phyloP scores from a whole-genome alignment of 2,113 vertebrate species.

The Callopanchax toddi region DNA sequence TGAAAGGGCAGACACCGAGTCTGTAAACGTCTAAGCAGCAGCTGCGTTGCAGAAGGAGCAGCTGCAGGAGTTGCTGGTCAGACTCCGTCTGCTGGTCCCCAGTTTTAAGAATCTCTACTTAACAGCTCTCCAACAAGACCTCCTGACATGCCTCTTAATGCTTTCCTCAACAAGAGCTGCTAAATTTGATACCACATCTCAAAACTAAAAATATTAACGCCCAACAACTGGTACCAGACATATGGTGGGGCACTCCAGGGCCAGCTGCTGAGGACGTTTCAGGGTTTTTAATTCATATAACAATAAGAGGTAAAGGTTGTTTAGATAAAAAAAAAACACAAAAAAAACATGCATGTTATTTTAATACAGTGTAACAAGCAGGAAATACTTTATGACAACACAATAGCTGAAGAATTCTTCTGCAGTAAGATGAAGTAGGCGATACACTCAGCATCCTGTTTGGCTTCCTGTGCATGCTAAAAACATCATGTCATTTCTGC shows the following conservation, averaged over 20 bases:
- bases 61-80: conserved; percentile 61
- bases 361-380: not conserved
- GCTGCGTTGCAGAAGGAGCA: conserved; percentile 68
- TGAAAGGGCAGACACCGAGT: conserved; percentile 36
- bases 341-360: not conserved
- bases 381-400: not conserved
- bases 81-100: conserved; percentile 41
- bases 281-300: conserved; percentile 34
- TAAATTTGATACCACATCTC: conserved; percentile 74
- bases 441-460: conserved; percentile 74
- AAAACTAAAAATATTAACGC: conserved; percentile 75
- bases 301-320: conserved; percentile 20
- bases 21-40: conserved; percentile 41
- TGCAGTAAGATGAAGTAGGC: conserved; percentile 43
- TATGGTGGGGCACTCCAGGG: conserved; percentile 38
- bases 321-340: not conserved
- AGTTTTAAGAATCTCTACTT: conserved; percentile 36
- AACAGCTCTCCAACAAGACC: conserved; percentile 29
- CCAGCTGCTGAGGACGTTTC: conserved; percentile 56
- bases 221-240: conserved; percentile 67
- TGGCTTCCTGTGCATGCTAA: conserved; percentile 72
- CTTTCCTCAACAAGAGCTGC: conserved; percentile 62
- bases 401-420: conserved; percentile 29
- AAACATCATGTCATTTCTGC: conserved; percentile 61
- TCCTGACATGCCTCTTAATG: conserved; percentile 48